Conservation (phyloP, 2,888 invertebrate genomes). For the Chalcosyrphus nemorum region DNA sequence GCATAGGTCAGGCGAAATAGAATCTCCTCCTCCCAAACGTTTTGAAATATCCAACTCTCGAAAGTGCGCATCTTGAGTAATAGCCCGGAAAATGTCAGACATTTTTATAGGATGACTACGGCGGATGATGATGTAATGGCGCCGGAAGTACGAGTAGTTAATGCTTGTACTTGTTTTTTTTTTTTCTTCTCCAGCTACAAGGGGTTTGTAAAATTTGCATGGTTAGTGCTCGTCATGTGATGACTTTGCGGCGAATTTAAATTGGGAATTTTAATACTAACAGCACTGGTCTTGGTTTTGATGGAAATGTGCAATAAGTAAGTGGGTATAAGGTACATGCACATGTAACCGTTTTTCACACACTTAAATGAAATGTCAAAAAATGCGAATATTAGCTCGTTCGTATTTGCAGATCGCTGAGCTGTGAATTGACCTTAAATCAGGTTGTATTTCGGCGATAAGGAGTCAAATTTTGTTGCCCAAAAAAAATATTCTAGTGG, state of each 20-base stretch:
- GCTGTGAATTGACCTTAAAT: too few relatives aligned
- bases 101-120: slow-evolving; percentile 23
- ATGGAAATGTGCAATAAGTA: not conserved
- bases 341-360: too few relatives aligned
- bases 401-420: too few relatives aligned
- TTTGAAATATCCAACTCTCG: slow-evolving; percentile 20
- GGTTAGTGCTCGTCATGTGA: slow-evolving; percentile 45
- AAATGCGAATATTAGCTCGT: too few relatives aligned
- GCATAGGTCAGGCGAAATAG: slow-evolving; percentile 23
- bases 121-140: slow-evolving; percentile 49
- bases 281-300: too few relatives aligned
- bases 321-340: not conserved
- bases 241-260: not conserved
- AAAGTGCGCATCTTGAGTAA: slow-evolving; percentile 45
- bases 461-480: too few relatives aligned
- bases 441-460: too few relatives aligned
- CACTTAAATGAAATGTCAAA: too few relatives aligned
- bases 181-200: slow-evolving; percentile 11
- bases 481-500: too few relatives aligned
- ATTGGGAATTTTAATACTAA: too few relatives aligned
- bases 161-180: too few relatives aligned
- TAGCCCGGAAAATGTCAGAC: slow-evolving; percentile 49
- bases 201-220: slow-evolving; percentile 43
- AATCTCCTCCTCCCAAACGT: not conserved
- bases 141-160: slow-evolving; percentile 59